phyloP scores from a whole-genome alignment of 1,140 invertebrate species.

The Polypedilum vanderplanki region DNA sequence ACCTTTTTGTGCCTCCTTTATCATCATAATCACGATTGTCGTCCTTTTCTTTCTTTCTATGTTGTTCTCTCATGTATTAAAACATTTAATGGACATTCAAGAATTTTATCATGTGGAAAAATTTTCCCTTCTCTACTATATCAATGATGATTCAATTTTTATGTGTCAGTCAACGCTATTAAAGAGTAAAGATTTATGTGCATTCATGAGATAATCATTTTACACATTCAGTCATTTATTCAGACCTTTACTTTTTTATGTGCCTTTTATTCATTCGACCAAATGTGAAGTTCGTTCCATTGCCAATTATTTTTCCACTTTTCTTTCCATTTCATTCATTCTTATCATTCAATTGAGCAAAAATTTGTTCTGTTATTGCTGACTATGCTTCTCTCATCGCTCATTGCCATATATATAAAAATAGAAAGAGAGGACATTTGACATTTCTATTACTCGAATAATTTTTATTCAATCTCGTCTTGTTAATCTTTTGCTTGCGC shows the following conservation, averaged over 20 bases:
- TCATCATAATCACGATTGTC: too few species aligned
- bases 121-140: background rate
- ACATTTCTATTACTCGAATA: background rate
- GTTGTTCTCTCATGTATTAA: background rate
- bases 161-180: background rate
- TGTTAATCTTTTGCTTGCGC: too few species aligned
- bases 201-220: background rate
- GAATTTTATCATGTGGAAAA: background rate
- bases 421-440: background rate
- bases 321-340: background rate
- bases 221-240: background rate
- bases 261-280: background rate
- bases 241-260: background rate
- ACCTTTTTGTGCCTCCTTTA: background rate
- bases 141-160: background rate
- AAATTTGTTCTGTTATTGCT: background rate
- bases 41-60: too few species aligned
- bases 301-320: background rate
- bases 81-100: conserved; percentile 8
- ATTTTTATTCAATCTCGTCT: too few species aligned
- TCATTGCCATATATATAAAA: background rate
- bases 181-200: background rate
- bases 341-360: conserved; percentile 2
- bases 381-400: background rate
- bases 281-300: background rate